Base-by-base conservation (phyloP, 2,797 vertebrate genomes). In the Serranus cabrilla region DNA sequence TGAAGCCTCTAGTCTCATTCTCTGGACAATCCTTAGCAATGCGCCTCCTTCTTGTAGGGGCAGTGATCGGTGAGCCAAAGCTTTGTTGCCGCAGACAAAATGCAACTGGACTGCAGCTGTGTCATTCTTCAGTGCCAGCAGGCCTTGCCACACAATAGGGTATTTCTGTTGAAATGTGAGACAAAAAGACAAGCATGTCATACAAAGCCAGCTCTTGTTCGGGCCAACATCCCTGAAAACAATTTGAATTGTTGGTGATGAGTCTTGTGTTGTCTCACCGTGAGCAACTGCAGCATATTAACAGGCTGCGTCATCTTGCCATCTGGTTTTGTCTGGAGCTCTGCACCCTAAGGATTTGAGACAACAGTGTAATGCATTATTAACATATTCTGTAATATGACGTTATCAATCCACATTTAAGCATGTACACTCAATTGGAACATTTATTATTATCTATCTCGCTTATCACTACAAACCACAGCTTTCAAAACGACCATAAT, bases 101-200 rank as follows among this genome's bases (percentile, higher is more conserved):
- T 99, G 98, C 84, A 99, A 92, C 95, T 99, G 98, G 77, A 99
- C 98, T 0, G 98, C 98, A 0, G 98, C 98, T 0, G 97, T 99
- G 93, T 99, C 98, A 0, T 99, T 99, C 90, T 99, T 99, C 5
- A 99, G 95, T 4, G 98, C 98, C 74, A 99, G 74, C 20, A 99
- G 94, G 72, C 98, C 98, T 96, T 99, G 98, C 98, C 98, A 99
- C 66, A 99, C 98, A 16, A 99, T 99, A 0, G 98, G 98, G 84
- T 99, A 98, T 92, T 98, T 99, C 98, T 99, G 95, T 84, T 83
- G 39, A 43, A 67, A 84, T n/a, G 46, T 0, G 31, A 57, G 21
- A 75, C n/a, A 77, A 71, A 81, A 76, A 73, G 37, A 42, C 1
- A 69, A 52, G 23, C 11, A 18, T 57, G 61, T 90, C 39, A 88